Conservation (phyloP, 2,888 invertebrate species). For the Caenorhabditis sp. region DNA sequence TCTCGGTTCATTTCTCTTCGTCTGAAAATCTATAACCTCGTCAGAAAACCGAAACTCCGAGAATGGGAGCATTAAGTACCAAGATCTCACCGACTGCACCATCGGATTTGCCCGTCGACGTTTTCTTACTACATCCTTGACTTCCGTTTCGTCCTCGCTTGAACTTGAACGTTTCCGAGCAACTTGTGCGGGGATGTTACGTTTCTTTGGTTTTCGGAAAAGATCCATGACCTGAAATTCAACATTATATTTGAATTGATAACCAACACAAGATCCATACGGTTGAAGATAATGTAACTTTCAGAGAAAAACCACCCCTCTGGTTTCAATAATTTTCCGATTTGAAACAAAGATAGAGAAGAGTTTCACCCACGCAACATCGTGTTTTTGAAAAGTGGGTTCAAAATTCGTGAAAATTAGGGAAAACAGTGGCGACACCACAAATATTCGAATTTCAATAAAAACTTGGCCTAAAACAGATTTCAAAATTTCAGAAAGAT, state of each 20-base stretch:
- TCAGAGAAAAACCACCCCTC: too few species aligned
- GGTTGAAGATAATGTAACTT: too few species aligned
- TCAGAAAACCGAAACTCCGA: background rate
- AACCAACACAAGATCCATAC: conserved; percentile 35
- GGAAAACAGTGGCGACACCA: too few species aligned
- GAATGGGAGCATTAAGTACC: conserved; percentile 30
- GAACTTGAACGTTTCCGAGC: conserved; percentile 41
- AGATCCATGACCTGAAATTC: conserved; percentile 56
- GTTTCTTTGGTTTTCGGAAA: conserved; percentile 67
- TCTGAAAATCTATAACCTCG: conserved; percentile 50
- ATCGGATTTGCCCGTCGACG: conserved; percentile 72
- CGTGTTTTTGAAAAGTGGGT: too few species aligned
- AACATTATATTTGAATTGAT: conserved; percentile 41
- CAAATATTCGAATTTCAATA: background rate
- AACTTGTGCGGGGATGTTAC: conserved; percentile 10
- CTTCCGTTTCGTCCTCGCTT: conserved; percentile 59
- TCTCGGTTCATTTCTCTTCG: conserved; percentile 35
- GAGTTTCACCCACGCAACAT: too few species aligned
- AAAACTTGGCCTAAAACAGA: conserved; percentile 19
- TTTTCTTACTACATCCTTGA: conserved; percentile 56
- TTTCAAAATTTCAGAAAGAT: background rate
- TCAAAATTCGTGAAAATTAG: too few species aligned
- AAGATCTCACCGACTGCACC: conserved; percentile 73
- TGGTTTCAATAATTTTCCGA: too few species aligned
- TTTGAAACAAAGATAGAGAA: too few species aligned